These are phyloP conservation scores for Equus przewalskii DNA, from an alignment of 2,113 vertebrate species.

Conservation along the genomic window DNA sequence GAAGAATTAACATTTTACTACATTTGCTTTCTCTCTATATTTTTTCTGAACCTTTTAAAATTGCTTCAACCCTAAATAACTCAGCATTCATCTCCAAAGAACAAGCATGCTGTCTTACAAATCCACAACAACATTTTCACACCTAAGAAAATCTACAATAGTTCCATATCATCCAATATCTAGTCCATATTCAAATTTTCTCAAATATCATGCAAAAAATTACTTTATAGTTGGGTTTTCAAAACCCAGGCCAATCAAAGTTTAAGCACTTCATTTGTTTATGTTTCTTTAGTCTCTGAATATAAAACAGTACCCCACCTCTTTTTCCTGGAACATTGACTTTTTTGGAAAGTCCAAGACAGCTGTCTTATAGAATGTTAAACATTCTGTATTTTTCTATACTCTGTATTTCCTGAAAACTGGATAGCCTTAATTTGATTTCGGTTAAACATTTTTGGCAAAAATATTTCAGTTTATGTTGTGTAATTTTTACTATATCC, in stretches of 20 bases:
- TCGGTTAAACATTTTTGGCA: background rate
- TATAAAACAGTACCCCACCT: background rate
- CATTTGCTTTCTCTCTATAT: background rate
- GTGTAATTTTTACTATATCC: background rate
- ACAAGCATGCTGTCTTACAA: background rate
- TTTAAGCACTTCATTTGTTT: background rate
- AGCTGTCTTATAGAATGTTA: background rate
- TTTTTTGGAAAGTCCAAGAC: background rate
- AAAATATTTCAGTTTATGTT: background rate
- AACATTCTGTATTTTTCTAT: slow-evolving; percentile 9
- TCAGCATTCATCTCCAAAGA: background rate
- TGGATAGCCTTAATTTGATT: background rate
- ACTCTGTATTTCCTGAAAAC: background rate
- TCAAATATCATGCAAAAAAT: background rate
- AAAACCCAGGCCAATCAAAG: background rate
- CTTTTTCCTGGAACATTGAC: background rate
- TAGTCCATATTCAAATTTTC: background rate
- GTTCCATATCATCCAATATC: background rate
- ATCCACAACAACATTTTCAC: background rate
- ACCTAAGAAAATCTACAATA: background rate
- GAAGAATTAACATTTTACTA: background rate
- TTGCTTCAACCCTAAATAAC: background rate
- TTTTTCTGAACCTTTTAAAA: background rate
- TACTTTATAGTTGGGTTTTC: background rate
- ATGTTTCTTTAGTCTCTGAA: background rate